Conservation (phyloP, 2,888 invertebrate species). For the Charanyca ferruginea region DNA sequence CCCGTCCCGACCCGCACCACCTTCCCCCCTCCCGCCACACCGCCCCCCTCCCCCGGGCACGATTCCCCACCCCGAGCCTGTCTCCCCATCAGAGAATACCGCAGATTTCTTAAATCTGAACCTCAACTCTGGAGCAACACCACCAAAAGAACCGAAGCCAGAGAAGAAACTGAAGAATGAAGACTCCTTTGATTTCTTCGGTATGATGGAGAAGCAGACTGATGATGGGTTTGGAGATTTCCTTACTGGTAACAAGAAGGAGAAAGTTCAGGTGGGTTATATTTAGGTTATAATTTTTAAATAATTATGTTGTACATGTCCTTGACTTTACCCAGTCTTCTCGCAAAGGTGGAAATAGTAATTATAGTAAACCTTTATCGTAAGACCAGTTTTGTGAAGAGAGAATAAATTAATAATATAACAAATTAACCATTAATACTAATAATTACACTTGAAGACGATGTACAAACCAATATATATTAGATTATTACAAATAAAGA, state of each 20-base stretch:
- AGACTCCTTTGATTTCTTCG: slow-evolving; percentile 92
- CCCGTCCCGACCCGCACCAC: slow-evolving; percentile 71
- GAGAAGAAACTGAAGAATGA: slow-evolving; percentile 80
- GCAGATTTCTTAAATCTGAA: slow-evolving; percentile 85
- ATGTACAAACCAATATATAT: too few species aligned
- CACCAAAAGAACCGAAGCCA: slow-evolving; percentile 54
- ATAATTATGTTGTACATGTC: too few species aligned
- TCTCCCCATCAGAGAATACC: slow-evolving; percentile 67
- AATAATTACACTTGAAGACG: too few species aligned
- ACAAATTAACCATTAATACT: too few species aligned
- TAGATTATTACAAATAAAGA: too few species aligned
- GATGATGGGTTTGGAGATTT: slow-evolving; percentile 89
- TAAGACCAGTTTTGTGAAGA: too few species aligned
- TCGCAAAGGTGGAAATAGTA: too few species aligned
- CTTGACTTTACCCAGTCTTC: too few species aligned
- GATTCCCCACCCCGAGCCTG: slow-evolving; percentile 66
- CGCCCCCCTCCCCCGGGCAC: slow-evolving; percentile 64
- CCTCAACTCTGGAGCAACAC: slow-evolving; percentile 62
- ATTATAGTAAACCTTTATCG: too few species aligned
- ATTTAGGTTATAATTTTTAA: background rate
- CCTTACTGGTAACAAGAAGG: slow-evolving; percentile 76
- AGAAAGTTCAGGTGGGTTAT: slow-evolving; percentile 70
- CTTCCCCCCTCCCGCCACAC: slow-evolving; percentile 73
- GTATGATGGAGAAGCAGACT: slow-evolving; percentile 90
- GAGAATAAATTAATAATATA: too few species aligned